A percentile compares a stretch with the other conserved stretches of the same genome.
phyloP scores from a whole-genome alignment of 2,113 vertebrate species.

The Lucifuga dentata region DNA sequence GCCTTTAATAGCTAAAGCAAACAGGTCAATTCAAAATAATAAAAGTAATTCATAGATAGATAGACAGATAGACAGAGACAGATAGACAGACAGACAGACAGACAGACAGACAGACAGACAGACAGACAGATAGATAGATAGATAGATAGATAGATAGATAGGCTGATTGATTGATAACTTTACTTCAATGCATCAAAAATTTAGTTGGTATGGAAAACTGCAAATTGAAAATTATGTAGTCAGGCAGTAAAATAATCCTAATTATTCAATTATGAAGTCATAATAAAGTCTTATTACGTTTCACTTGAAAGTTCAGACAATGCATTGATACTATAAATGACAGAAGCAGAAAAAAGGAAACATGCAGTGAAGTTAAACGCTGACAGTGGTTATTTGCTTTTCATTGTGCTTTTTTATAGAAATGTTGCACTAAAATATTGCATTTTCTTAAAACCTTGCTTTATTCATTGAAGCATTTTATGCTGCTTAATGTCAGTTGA shows the following conservation, averaged over 20 bases:
- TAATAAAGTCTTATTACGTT: too few species aligned
- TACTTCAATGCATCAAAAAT: too few species aligned
- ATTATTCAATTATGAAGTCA: background rate
- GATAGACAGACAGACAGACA: too few species aligned
- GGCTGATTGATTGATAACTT: too few species aligned
- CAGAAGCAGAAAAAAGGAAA: background rate
- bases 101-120: too few species aligned
- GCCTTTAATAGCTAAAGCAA: too few species aligned
- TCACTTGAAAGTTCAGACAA: background rate
- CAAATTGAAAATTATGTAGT: background rate
- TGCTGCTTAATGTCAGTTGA: constrained; percentile 9
- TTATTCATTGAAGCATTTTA: constrained; percentile 11
- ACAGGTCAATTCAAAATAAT: too few species aligned
- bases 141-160: too few species aligned
- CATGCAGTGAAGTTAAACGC: background rate
- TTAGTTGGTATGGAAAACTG: too few species aligned
- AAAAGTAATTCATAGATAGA: too few species aligned
- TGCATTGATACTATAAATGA: background rate
- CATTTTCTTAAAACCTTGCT: constrained; percentile 5
- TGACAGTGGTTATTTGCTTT: constrained; percentile 13
- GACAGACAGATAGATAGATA: too few species aligned
- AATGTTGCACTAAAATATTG: background rate
- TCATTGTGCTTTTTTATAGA: background rate
- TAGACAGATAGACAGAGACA: too few species aligned
- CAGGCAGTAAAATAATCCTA: background rate